Conservation (phyloP, 2,888 invertebrate species). For the Ditylenchus weischeri region DNA sequence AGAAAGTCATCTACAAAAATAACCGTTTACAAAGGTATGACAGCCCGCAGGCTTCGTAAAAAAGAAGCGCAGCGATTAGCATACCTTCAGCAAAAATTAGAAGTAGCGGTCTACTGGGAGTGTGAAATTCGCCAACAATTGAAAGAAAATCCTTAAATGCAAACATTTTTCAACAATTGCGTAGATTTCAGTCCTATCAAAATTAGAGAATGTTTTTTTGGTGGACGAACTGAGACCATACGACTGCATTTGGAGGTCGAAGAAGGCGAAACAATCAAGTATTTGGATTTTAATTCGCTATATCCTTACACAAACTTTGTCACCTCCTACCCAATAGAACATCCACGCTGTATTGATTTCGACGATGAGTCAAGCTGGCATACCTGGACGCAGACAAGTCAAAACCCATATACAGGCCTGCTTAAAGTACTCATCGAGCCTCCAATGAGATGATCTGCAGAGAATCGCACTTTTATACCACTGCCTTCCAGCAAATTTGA, state of each 20-base stretch:
- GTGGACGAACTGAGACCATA: not conserved
- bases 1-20: too few species aligned
- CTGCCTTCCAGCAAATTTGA: not conserved
- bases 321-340: conserved; percentile 1
- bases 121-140: not conserved
- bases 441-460: not conserved
- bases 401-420: not conserved
- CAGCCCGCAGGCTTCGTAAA: too few species aligned
- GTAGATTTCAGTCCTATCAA: not conserved
- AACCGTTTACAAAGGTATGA: too few species aligned
- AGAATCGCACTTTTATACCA: not conserved
- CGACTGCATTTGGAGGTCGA: not conserved
- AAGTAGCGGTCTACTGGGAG: not conserved
- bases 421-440: not conserved
- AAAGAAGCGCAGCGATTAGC: too few species aligned
- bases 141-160: not conserved
- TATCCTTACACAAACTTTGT: not conserved
- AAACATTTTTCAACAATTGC: not conserved
- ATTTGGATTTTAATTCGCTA: not conserved
- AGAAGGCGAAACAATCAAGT: not conserved
- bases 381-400: not conserved
- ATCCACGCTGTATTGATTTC: not conserved
- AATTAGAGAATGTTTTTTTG: not conserved
- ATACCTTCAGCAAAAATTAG: too few species aligned
- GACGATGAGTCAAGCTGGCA: not conserved